Percentiles rank a stretch among this genome's conserved stretches.
phyloP scores from a whole-genome alignment of 1,140 invertebrate genomes.

The Argopecten irradians region DNA sequence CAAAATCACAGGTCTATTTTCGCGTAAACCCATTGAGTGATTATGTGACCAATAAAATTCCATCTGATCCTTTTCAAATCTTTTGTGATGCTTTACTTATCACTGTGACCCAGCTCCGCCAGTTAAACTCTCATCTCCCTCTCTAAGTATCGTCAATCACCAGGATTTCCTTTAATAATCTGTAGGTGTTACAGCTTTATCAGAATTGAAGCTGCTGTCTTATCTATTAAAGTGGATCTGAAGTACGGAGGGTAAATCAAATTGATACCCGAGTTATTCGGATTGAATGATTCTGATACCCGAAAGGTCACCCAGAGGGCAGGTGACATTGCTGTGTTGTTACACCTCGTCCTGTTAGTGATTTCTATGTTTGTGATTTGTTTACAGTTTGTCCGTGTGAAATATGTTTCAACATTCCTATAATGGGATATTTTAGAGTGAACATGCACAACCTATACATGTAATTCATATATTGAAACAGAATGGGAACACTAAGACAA shows the following conservation, averaged over 20 bases:
- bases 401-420: not conserved
- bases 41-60: no score
- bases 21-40: no score
- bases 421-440: no score
- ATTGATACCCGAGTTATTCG: not conserved
- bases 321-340: not conserved
- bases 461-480: no score
- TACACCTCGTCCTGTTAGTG: not conserved
- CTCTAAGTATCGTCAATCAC: not conserved
- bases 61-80: not conserved
- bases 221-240: not conserved
- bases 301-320: not conserved
- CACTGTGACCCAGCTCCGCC: not conserved
- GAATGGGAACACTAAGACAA: no score
- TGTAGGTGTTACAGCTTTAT: not conserved
- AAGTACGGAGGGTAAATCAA: not conserved
- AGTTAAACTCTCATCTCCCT: not conserved
- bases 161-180: not conserved
- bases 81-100: not conserved
- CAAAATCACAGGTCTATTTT: no score
- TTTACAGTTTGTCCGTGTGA: not conserved
- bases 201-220: not conserved
- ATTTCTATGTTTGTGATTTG: not conserved
- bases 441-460: no score
- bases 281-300: not conserved